Base-by-base conservation (phyloP, 2,797 vertebrate genomes). In the Anomalospiza imberbis region DNA sequence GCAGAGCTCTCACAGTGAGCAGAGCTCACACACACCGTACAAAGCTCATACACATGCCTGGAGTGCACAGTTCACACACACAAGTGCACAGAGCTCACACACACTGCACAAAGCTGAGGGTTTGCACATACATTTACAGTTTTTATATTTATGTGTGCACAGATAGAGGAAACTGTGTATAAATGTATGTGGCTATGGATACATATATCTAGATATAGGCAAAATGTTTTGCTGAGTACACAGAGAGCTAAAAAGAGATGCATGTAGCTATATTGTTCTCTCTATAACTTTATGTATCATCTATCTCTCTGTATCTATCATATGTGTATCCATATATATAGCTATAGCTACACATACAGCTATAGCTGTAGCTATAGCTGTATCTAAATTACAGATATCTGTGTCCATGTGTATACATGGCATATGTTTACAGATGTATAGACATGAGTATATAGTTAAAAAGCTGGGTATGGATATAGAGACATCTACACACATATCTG, bases 121-220 rank as follows among this genome's bases (percentile, higher is more conserved):
- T 18, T 50, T 66, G 47, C 53, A 66, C 42, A 7, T 10, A 36
- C 20, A 40, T 40, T 45, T 54, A 12, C 34, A 18, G 12, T 21
- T 55, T 54, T 34, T 45, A 3, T 25, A 32, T 42, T 54, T 65
- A 4, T 32, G 12, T 42, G 13, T 55, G 53, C 12, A 57, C 2
- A 14, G 21, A 26, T 8, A 31, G 38, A 34, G 31, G n/a, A 13
- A 72, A 36, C 40, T 45, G 4, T 0, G 0, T 48, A 10, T 45
- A 40, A 63, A 51, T 57, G 6, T 32, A 34, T 31, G 38, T 32
- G 66, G 15, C 22, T 61, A 32, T 51, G 60, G 38, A 84, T 28
- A 71, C 19, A 26, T 32, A 18, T 20, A 21, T 66, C 25, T 17
- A 54, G 44, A 5, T 68, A 54, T 6, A 66, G 47, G 60, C 31